These are phyloP conservation scores for Uropetala carovei DNA, from an alignment of 2,888 invertebrate genomes.

Conservation along the genomic window DNA sequence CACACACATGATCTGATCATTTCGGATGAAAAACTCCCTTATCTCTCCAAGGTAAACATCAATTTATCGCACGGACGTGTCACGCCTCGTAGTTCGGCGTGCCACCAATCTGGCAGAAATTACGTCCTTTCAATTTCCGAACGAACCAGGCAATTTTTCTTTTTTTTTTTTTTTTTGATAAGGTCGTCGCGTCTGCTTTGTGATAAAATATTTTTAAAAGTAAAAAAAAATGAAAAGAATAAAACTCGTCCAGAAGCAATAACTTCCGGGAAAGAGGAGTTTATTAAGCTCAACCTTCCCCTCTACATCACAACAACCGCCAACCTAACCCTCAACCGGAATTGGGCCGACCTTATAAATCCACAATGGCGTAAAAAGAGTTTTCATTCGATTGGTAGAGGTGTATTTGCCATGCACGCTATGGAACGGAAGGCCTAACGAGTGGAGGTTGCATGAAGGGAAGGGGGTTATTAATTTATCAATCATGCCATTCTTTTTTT, in stretches of 20 bases:
- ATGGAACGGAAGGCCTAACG: conserved; percentile 13
- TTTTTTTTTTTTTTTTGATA: not conserved
- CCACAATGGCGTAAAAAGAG: conserved; percentile 7
- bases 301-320: too few species aligned
- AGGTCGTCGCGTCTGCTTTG: not conserved
- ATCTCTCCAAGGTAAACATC: not conserved
- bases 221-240: not conserved
- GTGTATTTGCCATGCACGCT: conserved; percentile 38
- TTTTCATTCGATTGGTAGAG: not conserved
- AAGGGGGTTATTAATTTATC: conserved; percentile 54
- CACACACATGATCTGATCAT: too few species aligned
- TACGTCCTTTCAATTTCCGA: not conserved
- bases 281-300: conserved; percentile 3
- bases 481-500: not conserved
- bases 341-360: conserved; percentile 58
- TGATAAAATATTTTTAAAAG: not conserved
- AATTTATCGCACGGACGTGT: not conserved
- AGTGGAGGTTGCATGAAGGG: not conserved
- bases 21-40: too few species aligned
- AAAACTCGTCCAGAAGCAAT: not conserved
- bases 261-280: conserved; percentile 33
- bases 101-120: conserved; percentile 4
- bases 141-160: not conserved
- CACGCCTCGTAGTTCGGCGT: not conserved
- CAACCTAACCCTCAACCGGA: not conserved